Evolutionary conservation across 92 coral and sea anemone genomes (phyloP).

Genomic region (Anthopleura xanthogrammica): DNA sequence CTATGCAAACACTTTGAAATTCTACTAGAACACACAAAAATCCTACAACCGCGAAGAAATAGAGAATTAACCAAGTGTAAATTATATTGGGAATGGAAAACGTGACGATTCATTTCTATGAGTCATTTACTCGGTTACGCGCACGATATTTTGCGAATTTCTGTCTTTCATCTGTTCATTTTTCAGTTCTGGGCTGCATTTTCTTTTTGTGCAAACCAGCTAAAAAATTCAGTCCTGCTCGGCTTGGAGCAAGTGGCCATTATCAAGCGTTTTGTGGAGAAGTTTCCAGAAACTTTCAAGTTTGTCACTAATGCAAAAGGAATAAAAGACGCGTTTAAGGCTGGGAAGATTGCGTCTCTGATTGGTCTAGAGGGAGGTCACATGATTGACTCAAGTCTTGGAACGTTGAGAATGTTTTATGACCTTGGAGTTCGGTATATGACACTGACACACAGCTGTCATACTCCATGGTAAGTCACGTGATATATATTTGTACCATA

Average conservation of each 20-base stretch:
- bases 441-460: constrained; percentile 80
- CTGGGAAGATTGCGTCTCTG: constrained; percentile 70
- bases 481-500: constrained; percentile 18
- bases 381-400: constrained; percentile 73
- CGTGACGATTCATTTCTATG: too few relatives aligned
- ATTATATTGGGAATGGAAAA: too few relatives aligned
- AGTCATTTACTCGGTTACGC: too few relatives aligned
- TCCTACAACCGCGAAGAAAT: too few relatives aligned
- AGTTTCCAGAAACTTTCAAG: constrained; percentile 51
- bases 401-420: constrained; percentile 69
- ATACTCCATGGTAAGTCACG: constrained; percentile 77
- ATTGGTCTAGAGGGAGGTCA: constrained; percentile 85
- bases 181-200: constrained; percentile 80
- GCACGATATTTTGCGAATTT: neutral
- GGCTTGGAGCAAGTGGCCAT: constrained; percentile 70
- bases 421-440: constrained; percentile 79
- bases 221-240: constrained; percentile 64
- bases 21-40: too few relatives aligned
- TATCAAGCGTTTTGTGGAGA: constrained; percentile 60
- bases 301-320: constrained; percentile 70
- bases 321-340: constrained; percentile 56
- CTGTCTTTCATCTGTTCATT: neutral
- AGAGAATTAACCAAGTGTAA: too few relatives aligned
- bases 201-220: constrained; percentile 40
- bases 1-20: too few relatives aligned